Percentiles rank a stretch among this genome's conserved stretches.
phyloP scores from a whole-genome alignment of 2,797 vertebrate species.

The Pygocentrus nattereri region DNA sequence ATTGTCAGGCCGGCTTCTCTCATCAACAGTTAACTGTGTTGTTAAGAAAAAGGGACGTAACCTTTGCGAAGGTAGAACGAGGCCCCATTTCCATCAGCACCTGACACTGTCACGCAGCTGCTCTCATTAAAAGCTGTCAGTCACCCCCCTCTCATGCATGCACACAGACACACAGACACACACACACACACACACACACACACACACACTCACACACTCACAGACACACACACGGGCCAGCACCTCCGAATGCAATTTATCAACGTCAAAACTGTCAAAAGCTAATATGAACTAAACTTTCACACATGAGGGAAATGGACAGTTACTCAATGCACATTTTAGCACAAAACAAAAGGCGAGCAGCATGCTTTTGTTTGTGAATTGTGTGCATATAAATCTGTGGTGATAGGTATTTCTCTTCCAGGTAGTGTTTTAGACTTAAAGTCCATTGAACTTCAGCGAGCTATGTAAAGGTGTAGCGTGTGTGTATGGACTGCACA shows the following conservation, averaged over 20 bases:
- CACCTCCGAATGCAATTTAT: constrained; percentile 76
- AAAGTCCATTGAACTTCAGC: not conserved
- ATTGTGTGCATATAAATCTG: not conserved
- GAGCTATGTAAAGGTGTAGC: not conserved
- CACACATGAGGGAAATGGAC: constrained; percentile 55
- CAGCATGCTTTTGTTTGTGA: constrained; percentile 27
- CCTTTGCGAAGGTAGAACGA: constrained; percentile 78
- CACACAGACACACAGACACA: constrained; percentile 51
- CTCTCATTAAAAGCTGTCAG: constrained; percentile 80
- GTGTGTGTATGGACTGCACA: not conserved
- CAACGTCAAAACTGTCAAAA: constrained; percentile 76
- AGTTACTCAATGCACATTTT: constrained; percentile 59
- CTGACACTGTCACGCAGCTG: constrained; percentile 76
- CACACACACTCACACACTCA: constrained; percentile 58
- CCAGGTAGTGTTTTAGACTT: not conserved
- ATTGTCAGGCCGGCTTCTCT: constrained; percentile 62
- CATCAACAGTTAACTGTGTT: constrained; percentile 66
- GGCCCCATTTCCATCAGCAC: constrained; percentile 78
- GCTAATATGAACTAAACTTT: constrained; percentile 61
- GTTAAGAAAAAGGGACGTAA: constrained; percentile 76
- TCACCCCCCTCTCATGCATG: constrained; percentile 67
- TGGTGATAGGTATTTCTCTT: not conserved
- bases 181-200: constrained; percentile 59
- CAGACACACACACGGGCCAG: constrained; percentile 58
- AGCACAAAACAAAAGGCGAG: constrained; percentile 60